Percentiles rank a stretch among this genome's conserved stretches.
These are phyloP conservation scores for Hippocampus barbouri DNA, from an alignment of 2,113 vertebrate genomes.

Conservation along the genomic window DNA sequence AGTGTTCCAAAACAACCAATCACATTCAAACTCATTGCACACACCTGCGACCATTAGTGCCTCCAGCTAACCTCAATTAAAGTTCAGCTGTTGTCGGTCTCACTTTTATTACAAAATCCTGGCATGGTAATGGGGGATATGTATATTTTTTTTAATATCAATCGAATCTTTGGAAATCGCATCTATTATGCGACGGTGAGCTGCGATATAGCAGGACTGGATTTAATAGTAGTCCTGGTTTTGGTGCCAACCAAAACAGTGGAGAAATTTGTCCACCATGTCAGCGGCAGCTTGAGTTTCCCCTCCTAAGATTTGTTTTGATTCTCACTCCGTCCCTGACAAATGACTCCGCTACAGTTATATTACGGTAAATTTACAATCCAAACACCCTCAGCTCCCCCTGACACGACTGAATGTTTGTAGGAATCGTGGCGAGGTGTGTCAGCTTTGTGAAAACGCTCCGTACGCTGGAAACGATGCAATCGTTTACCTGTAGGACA, in stretches of 20 bases:
- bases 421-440: slow-evolving; percentile 23
- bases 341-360: slow-evolving; percentile 31
- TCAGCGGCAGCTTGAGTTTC: slow-evolving; percentile 48
- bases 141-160: not conserved
- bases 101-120: not conserved
- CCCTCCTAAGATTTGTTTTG: slow-evolving; percentile 43
- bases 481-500: rapidly evolving
- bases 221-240: slow-evolving; percentile 13
- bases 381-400: slow-evolving; percentile 35
- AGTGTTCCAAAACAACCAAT: no score
- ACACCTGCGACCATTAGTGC: no score
- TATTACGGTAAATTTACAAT: slow-evolving; percentile 36
- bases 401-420: slow-evolving; percentile 39
- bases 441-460: slow-evolving; percentile 21
- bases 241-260: slow-evolving; percentile 55
- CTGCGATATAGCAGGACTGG: not conserved
- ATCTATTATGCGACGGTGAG: not conserved
- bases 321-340: slow-evolving; percentile 36
- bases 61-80: no score
- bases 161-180: not conserved
- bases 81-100: not conserved
- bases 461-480: slow-evolving; percentile 14
- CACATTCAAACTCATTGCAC: no score
- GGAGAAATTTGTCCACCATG: slow-evolving; percentile 38
- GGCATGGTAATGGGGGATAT: not conserved